Evolutionary conservation across 2,113 vertebrate species (phyloP).

Genomic region (Suncus etruscus): DNA sequence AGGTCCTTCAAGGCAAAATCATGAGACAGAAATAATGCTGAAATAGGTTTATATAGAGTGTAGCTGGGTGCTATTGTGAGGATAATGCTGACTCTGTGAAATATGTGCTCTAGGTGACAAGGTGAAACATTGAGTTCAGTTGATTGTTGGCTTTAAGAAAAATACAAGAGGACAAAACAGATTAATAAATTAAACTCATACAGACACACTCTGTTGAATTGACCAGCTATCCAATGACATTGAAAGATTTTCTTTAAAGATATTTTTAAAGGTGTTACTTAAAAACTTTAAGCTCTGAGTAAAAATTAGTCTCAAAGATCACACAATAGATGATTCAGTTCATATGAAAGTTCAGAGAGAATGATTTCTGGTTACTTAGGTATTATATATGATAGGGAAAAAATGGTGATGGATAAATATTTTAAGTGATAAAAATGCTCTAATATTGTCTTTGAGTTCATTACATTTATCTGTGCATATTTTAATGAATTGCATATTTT

Average conservation of each 20-base stretch:
- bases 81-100: background rate
- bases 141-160: conserved; percentile 30
- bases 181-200: background rate
- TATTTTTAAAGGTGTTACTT: background rate
- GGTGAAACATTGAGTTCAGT: background rate
- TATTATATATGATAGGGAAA: background rate
- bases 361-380: background rate
- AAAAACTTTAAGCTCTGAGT: background rate
- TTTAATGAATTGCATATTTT: background rate
- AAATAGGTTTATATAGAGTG: conserved; percentile 15
- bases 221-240: background rate
- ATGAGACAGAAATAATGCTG: background rate
- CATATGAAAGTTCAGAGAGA: background rate
- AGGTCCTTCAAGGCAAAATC: conserved; percentile 41
- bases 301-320: background rate
- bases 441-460: background rate
- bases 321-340: background rate
- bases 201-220: too few species aligned
- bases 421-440: background rate
- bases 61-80: conserved; percentile 21
- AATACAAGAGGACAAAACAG: background rate
- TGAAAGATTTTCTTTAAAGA: background rate
- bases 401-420: background rate
- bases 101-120: background rate
- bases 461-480: background rate